phyloP scores from a whole-genome alignment of 2,797 vertebrate genomes.

The Crenichthys baileyi region DNA sequence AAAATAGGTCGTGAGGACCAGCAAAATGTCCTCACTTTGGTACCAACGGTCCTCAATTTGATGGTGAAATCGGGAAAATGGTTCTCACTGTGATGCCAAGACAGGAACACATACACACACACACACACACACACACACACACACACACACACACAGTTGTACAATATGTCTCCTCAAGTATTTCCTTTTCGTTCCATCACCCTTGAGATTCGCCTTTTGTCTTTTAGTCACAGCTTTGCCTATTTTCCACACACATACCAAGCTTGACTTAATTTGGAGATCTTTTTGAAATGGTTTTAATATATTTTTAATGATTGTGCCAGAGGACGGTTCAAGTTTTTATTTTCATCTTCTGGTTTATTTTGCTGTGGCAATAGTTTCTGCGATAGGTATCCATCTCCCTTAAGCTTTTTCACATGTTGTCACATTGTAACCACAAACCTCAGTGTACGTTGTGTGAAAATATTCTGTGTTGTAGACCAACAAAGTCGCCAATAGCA shows the following conservation, averaged over 20 bases:
- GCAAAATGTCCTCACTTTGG: too few species aligned
- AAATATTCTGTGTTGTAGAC: neutral
- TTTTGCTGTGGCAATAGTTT: slow-evolving; percentile 20
- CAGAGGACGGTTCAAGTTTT: slow-evolving; percentile 10
- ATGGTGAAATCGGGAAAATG: too few species aligned
- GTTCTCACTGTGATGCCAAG: too few species aligned
- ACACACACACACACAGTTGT: slow-evolving; percentile 30
- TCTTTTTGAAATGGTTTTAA: slow-evolving; percentile 18
- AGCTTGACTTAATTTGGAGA: slow-evolving; percentile 32
- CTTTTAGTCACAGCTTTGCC: slow-evolving; percentile 49
- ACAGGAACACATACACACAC: neutral
- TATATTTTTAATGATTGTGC: neutral
- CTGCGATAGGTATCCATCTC: neutral
- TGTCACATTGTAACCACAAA: neutral
- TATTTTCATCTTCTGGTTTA: neutral
- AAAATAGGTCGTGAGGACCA: too few species aligned
- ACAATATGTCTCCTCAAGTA: slow-evolving; percentile 38
- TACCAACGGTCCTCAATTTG: too few species aligned
- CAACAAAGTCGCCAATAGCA: neutral
- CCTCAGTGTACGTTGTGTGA: neutral
- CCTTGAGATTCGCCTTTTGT: slow-evolving; percentile 20
- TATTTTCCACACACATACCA: slow-evolving; percentile 57
- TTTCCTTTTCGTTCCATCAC: slow-evolving; percentile 41
- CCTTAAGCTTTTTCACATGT: neutral
- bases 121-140: neutral